Conservation (phyloP, 2,888 invertebrate genomes). For the Cataglyphis cursor region DNA sequence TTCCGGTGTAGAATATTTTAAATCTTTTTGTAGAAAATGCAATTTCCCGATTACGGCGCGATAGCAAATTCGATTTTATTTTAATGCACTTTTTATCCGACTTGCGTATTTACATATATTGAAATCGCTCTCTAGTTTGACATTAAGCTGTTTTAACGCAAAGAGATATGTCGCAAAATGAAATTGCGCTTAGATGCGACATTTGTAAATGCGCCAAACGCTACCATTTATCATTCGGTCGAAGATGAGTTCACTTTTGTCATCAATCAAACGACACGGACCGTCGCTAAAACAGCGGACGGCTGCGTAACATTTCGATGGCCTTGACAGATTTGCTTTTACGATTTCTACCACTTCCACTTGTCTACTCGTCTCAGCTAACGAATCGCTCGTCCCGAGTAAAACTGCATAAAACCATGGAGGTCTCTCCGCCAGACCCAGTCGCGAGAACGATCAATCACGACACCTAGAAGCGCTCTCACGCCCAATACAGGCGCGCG, state of each 20-base stretch:
- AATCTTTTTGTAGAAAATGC: conserved; percentile 31
- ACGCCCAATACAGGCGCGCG: conserved; percentile 51
- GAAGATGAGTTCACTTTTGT: conserved; percentile 25
- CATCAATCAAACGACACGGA: conserved; percentile 51
- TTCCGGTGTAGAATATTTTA: conserved; percentile 46
- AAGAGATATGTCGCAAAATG: not conserved
- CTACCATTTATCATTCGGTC: conserved; percentile 43
- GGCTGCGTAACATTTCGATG: conserved; percentile 22
- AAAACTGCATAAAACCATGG: conserved; percentile 54
- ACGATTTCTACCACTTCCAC: conserved; percentile 50
- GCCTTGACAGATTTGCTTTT: conserved; percentile 56
- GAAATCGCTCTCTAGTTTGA: not conserved
- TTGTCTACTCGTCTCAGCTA: conserved; percentile 54
- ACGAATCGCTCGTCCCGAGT: conserved; percentile 55
- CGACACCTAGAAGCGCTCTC: conserved; percentile 55
- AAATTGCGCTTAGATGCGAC: conserved; percentile 47
- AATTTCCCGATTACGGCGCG: conserved; percentile 41
- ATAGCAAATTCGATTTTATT: conserved; percentile 35
- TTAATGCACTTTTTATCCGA: conserved; percentile 23
- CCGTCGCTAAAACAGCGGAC: conserved; percentile 42
- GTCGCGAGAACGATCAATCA: conserved; percentile 53
- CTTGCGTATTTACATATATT: not conserved
- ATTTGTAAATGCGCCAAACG: conserved; percentile 37
- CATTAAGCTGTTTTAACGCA: not conserved
- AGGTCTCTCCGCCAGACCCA: conserved; percentile 43